These are phyloP conservation scores for Meteorus colon DNA, from an alignment of 2,888 invertebrate genomes.

Conservation along the genomic window DNA sequence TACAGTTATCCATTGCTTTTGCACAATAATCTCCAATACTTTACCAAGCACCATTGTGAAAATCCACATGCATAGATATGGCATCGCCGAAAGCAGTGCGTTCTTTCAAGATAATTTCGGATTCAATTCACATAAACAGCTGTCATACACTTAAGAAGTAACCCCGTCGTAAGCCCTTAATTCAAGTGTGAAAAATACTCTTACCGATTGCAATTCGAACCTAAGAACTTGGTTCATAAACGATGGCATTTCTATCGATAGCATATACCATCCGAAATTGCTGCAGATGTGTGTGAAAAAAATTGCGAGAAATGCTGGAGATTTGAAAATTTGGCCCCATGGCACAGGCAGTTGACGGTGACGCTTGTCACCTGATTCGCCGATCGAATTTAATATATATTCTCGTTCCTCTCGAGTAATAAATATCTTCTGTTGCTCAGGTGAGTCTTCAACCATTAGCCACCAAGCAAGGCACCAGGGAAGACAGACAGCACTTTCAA, in stretches of 20 bases:
- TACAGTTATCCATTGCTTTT: conserved; percentile 79
- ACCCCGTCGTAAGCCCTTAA: not conserved
- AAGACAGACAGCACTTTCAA: conserved; percentile 82
- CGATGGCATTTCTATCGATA: conserved; percentile 86
- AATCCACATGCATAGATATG: conserved; percentile 86
- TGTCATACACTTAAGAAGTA: not conserved
- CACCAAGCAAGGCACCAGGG: conserved; percentile 87
- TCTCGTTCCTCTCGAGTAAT: conserved; percentile 82
- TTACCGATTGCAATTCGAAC: conserved; percentile 82
- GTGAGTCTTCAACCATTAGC: conserved; percentile 80
- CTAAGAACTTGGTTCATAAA: conserved; percentile 87
- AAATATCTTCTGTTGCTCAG: conserved; percentile 78
- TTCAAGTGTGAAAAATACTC: conserved; percentile 42
- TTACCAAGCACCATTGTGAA: conserved; percentile 83
- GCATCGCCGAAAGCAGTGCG: conserved; percentile 83
- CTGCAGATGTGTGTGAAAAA: conserved; percentile 84
- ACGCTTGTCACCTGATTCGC: conserved; percentile 57
- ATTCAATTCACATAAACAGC: conserved; percentile 10
- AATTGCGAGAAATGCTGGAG: conserved; percentile 85
- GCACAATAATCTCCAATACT: conserved; percentile 79
- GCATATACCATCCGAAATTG: conserved; percentile 92
- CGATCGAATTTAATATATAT: conserved; percentile 80
- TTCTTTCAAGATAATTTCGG: conserved; percentile 74
- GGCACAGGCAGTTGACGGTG: conserved; percentile 79
- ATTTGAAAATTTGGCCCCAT: conserved; percentile 82